Evolutionary conservation across 2,888 invertebrate genomes (phyloP).

Genomic region (Agrilus biguttatus): DNA sequence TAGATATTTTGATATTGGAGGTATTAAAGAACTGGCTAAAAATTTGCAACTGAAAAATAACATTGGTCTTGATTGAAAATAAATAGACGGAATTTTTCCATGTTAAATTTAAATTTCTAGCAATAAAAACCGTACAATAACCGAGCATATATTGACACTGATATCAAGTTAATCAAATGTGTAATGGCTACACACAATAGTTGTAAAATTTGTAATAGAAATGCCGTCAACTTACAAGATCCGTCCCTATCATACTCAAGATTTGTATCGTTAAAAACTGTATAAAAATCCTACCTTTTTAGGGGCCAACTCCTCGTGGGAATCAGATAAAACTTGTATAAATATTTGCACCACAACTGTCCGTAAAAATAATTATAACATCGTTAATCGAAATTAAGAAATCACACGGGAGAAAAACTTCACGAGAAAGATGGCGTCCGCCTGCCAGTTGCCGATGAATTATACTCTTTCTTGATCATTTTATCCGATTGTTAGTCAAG

Average conservation of each 20-base stretch:
- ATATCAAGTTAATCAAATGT: slow-evolving; percentile 10
- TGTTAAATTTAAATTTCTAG: no score
- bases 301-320: slow-evolving; percentile 7
- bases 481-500: slow-evolving; percentile 28
- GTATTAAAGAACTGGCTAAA: no score
- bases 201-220: slow-evolving; percentile 21
- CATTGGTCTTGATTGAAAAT: no score
- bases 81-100: no score
- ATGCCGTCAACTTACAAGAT: slow-evolving; percentile 12
- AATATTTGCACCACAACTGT: slow-evolving; percentile 14
- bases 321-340: slow-evolving; percentile 9
- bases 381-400: slow-evolving; percentile 18
- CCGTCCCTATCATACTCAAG: slow-evolving; percentile 6
- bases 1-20: no score
- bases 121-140: no score
- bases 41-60: no score
- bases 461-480: slow-evolving; percentile 34
- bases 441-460: slow-evolving; percentile 34
- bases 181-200: slow-evolving; percentile 21
- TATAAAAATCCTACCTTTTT: slow-evolving; percentile 10
- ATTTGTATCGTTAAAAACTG: slow-evolving; percentile 2
- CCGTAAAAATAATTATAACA: slow-evolving; percentile 17
- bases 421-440: slow-evolving; percentile 45
- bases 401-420: slow-evolving; percentile 30
- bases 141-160: no score